Conservation (phyloP, 35 echinoderm and acorn worm genomes). For the Anneissia japonica region DNA sequence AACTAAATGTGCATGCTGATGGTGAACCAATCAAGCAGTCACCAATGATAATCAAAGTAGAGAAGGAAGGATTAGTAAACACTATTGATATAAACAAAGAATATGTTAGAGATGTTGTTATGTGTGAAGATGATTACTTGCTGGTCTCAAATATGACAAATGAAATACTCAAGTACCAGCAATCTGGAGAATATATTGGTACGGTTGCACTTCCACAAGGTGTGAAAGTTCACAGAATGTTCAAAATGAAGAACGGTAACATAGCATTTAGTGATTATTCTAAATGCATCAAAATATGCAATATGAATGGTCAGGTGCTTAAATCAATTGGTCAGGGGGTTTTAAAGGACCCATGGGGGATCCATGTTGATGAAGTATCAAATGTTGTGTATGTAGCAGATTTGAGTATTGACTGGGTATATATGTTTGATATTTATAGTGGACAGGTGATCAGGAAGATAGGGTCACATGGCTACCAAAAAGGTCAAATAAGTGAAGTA, state of each 20-base stretch:
- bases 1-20: neutral
- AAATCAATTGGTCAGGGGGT: too few species aligned
- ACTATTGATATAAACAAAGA: neutral
- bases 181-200: neutral
- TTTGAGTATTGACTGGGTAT: too few species aligned
- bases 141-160: neutral
- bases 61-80: neutral
- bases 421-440: too few species aligned
- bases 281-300: too few species aligned
- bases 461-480: too few species aligned
- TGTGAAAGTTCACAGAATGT: neutral
- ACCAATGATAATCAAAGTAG: neutral
- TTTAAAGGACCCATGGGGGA: too few species aligned
- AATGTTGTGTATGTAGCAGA: too few species aligned
- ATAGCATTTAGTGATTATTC: neutral
- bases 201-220: neutral
- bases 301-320: too few species aligned
- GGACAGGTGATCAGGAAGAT: too few species aligned
- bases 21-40: neutral
- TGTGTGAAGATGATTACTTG: neutral
- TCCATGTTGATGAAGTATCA: too few species aligned
- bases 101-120: neutral
- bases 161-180: neutral
- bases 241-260: neutral
- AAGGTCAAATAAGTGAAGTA: too few species aligned